These are phyloP conservation scores for Xenopus petersii DNA, from an alignment of 2,797 vertebrate species.

Conservation along the genomic window DNA sequence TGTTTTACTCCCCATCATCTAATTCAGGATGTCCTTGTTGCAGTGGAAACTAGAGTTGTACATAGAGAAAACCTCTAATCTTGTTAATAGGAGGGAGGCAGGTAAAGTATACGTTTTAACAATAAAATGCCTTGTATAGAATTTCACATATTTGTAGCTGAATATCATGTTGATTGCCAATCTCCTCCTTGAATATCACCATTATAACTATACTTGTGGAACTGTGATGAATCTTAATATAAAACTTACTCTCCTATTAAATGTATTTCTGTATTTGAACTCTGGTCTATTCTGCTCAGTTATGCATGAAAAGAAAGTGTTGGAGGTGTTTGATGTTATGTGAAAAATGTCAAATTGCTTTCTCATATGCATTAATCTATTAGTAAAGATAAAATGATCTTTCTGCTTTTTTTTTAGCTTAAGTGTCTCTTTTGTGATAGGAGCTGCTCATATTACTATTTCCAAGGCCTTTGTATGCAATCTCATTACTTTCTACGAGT, in stretches of 20 bases:
- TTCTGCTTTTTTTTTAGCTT: constrained; percentile 62
- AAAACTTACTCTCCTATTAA: constrained; percentile 65
- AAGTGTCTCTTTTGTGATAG: constrained; percentile 65
- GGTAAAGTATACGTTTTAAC: too few relatives aligned
- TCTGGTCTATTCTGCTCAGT: constrained; percentile 65
- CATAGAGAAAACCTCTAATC: too few relatives aligned
- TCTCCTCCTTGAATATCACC: not conserved
- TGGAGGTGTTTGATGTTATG: constrained; percentile 59
- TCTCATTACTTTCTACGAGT: constrained; percentile 60
- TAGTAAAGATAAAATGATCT: constrained; percentile 73
- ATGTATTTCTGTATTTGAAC: constrained; percentile 67
- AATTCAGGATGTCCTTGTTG: too few relatives aligned
- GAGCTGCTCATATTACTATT: constrained; percentile 59
- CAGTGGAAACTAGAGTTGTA: too few relatives aligned
- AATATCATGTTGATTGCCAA: not conserved
- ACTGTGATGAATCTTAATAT: constrained; percentile 38
- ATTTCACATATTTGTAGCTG: too few relatives aligned
- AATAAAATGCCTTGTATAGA: too few relatives aligned
- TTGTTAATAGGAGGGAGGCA: too few relatives aligned
- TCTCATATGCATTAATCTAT: constrained; percentile 69
- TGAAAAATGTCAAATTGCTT: constrained; percentile 70
- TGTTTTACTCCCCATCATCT: too few relatives aligned
- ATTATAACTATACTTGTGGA: not conserved
- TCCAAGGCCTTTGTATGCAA: constrained; percentile 58
- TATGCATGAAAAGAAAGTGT: constrained; percentile 71